Base-by-base conservation (phyloP, 2,888 invertebrate genomes). In the Caenorhabditis japonica region DNA sequence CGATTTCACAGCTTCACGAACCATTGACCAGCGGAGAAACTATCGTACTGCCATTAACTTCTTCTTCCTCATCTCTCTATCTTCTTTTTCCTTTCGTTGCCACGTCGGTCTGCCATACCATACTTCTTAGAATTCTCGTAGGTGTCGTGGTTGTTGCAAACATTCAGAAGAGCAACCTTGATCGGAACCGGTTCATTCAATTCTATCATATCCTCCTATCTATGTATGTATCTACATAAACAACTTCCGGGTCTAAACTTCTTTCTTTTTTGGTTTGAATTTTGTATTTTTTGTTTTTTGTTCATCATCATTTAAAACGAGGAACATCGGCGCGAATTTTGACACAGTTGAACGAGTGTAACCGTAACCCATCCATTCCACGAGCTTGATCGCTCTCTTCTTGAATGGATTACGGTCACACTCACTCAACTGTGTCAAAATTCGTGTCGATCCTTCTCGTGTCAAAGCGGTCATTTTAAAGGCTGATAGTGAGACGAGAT, bases 111-210 rank as follows among this genome's bases (percentile, higher is more conserved):
- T 53, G 36, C 38, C 27, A 19, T 23, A 41, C 41, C 33, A 36
- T 33, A 39, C 62, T 62, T 60, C 60, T 51, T 33, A 39, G 39
- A 49, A 51, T 51, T 51, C 43, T n/a, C n/a, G n/a, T n/a, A n/a
- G n/a, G n/a, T n/a, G n/a, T n/a, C 41, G 41, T 41, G 7, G 4
- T 15, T 12, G 49, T 64, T 49, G 64, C 64, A 64, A 64, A 64
- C 64, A 64, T 64, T 56, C 64, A 49, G 55, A 55, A 53, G 46
- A 61, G 51, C 60, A 62, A 64, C 64, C 64, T 64, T 64, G 64
- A 64, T 64, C 64, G 47, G 25, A 64, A 64, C 64, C 64, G 64
- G 64, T 64, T 64, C 15, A 23, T 33, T 38, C 25, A 12, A 7
- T 15, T 47, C 47, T 58, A 46, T 47, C 34, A 36, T 61, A 61